These are phyloP conservation scores for Sander vitreus DNA, from an alignment of 2,113 vertebrate genomes.

Conservation along the genomic window DNA sequence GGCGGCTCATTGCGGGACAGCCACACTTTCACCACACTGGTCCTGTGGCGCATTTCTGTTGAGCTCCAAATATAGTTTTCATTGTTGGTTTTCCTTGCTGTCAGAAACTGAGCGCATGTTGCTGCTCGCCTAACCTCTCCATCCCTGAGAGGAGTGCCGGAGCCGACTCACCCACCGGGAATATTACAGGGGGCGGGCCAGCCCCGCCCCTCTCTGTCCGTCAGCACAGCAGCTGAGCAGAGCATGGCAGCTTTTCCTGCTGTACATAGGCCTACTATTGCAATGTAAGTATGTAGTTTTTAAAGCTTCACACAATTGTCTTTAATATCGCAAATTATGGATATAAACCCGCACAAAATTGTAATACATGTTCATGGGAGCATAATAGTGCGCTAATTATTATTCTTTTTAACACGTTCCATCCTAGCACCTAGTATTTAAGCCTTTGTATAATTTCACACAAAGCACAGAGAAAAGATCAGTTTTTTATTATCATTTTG, in stretches of 20 bases:
- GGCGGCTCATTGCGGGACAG: conserved; percentile 52
- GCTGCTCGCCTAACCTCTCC: conserved; percentile 38
- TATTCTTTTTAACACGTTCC: no score
- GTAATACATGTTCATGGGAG: no score
- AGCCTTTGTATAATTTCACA: background rate
- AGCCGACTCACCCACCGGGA: background rate
- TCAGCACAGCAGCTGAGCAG: background rate
- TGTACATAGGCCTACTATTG: background rate
- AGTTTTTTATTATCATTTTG: conserved; percentile 80
- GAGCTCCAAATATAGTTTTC: background rate
- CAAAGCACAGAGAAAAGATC: conserved; percentile 64
- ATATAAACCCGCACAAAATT: conserved; percentile 4
- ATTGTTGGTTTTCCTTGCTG: background rate
- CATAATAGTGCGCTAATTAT: no score
- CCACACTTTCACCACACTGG: background rate
- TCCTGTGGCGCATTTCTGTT: conserved; percentile 10
- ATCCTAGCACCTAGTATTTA: no score
- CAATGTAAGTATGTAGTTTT: background rate
- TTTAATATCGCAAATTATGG: background rate
- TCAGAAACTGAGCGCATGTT: conserved; percentile 4
- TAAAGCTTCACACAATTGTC: background rate
- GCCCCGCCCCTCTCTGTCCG: conserved; percentile 49
- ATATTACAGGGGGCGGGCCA: background rate
- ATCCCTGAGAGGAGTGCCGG: conserved; percentile 37
- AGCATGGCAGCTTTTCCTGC: background rate